phyloP scores from a whole-genome alignment of 1,140 invertebrate species.

The Drosophila navojoa region DNA sequence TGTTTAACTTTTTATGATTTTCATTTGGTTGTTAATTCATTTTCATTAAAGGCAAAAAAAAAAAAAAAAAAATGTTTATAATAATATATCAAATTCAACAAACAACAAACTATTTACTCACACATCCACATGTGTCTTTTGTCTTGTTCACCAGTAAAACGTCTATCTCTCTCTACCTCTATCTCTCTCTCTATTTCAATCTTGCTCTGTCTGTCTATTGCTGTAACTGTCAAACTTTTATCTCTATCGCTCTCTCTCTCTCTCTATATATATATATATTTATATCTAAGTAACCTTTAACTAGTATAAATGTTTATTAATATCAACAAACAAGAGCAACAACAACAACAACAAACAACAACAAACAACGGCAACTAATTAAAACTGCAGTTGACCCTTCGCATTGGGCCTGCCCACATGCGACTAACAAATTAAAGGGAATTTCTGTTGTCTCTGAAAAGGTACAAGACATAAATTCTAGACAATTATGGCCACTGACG shows the following conservation, averaged over 20 bases:
- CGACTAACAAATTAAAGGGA: slow-evolving; percentile 70
- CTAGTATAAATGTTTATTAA: slow-evolving; percentile 48
- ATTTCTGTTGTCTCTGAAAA: slow-evolving; percentile 51
- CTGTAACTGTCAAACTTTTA: slow-evolving; percentile 46
- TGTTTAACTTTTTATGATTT: slow-evolving; percentile 22
- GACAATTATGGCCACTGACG: slow-evolving; percentile 82
- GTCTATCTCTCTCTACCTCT: slow-evolving; percentile 43
- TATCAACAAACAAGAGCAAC: slow-evolving; percentile 30
- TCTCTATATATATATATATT: slow-evolving; percentile 29
- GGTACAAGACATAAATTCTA: slow-evolving; percentile 82
- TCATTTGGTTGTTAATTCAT: slow-evolving; percentile 55
- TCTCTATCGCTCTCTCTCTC: too few species aligned
- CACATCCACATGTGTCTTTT: slow-evolving; percentile 83
- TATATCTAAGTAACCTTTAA: slow-evolving; percentile 41
- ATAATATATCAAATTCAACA: slow-evolving; percentile 42
- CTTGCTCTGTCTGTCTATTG: slow-evolving; percentile 33
- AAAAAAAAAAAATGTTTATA: too few species aligned
- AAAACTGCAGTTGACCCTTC: slow-evolving; percentile 51
- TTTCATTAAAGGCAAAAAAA: slow-evolving; percentile 50
- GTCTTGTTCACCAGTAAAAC: slow-evolving; percentile 82
- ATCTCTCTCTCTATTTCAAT: slow-evolving; percentile 38
- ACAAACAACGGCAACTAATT: slow-evolving; percentile 58
- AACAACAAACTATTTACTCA: slow-evolving; percentile 79
- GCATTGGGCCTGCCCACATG: slow-evolving; percentile 55
- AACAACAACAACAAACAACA: slow-evolving; percentile 19